Base-by-base conservation (phyloP, 2,888 invertebrate genomes). In the Cremastinae sp. region DNA sequence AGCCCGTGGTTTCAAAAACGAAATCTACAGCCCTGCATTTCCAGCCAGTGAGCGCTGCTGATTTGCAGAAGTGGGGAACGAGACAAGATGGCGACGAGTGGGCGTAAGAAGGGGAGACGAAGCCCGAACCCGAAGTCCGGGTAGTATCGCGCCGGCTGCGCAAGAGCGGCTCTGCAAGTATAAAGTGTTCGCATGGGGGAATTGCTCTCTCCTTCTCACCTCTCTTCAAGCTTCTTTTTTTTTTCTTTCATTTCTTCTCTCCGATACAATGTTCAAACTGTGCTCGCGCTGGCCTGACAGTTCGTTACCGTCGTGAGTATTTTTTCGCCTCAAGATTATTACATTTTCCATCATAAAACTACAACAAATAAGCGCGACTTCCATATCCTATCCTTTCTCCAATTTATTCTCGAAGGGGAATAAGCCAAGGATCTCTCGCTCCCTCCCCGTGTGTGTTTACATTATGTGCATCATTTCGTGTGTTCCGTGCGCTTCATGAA, bases 111-210 rank as follows among this genome's bases (percentile, higher is more conserved):
- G 83, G 84, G 83, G 80, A 80, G 73, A 78, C 56, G 56, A 43
- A 41, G 43, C 68, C 56, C 61, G 28, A 3, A 5, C 49, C 56
- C 61, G 28, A 3, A 5, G 41, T 79, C 80, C 79, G 78, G 79
- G 82, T 82, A 81, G 83, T 84, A 81, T 81, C 80, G 84, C 77
- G 81, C 83, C 83, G 84, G 86, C 83, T 85, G 86, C 86, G 86
- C 86, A 84, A 83, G 83, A 83, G 84, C 85, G 83, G 82, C 80
- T 78, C 45, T 73, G 79, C 41, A 68, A 78, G n/a, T 51, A 61
- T 53, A 58, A 51, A 16, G 43, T 7, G 16, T 16, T 18, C 7
- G 37, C 8, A 59, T 28, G 12, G 28, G 47, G 22, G 22, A 41
- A 35, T 18, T 28, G 51, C 39, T 65, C 58, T 66, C 47, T 58